Percentiles rank a stretch among this genome's conserved stretches.
These are phyloP conservation scores for Ecliptopera silaceata DNA, from an alignment of 2,888 invertebrate genomes.

Conservation along the genomic window DNA sequence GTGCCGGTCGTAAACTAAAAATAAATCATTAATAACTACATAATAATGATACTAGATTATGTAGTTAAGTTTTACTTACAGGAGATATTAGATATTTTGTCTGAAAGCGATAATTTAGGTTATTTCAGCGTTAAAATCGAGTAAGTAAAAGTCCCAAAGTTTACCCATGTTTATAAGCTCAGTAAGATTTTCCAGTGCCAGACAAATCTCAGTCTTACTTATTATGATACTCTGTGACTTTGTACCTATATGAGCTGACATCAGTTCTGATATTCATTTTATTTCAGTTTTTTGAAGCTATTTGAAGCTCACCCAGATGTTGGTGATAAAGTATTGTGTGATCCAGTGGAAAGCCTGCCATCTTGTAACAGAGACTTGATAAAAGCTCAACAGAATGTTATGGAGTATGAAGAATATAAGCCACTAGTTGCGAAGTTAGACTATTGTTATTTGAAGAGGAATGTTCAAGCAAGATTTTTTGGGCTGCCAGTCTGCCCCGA, in stretches of 20 bases:
- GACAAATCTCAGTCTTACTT: too few species aligned
- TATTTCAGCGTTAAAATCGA: slow-evolving; percentile 87
- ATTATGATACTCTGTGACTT: too few species aligned
- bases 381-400: slow-evolving; percentile 83
- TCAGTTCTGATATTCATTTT: background rate
- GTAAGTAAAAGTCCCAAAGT: slow-evolving; percentile 76
- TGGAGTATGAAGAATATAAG: slow-evolving; percentile 68
- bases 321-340: slow-evolving; percentile 86
- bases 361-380: slow-evolving; percentile 85
- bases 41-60: slow-evolving; percentile 78
- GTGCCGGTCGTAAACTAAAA: too few species aligned
- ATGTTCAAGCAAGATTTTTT: slow-evolving; percentile 86
- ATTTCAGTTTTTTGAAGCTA: slow-evolving; percentile 86
- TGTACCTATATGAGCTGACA: too few species aligned
- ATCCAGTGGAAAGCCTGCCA: slow-evolving; percentile 84
- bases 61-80: slow-evolving; percentile 83
- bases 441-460: slow-evolving; percentile 79
- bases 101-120: slow-evolving; percentile 81
- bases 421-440: slow-evolving; percentile 51
- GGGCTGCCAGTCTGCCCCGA: slow-evolving; percentile 88
- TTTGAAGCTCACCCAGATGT: slow-evolving; percentile 87
- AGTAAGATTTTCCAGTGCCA: too few species aligned
- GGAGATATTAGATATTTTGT: slow-evolving; percentile 85
- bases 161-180: background rate
- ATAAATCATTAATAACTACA: background rate